Conservation (phyloP, 1,140 invertebrate genomes). For the Solenopsis invicta region DNA sequence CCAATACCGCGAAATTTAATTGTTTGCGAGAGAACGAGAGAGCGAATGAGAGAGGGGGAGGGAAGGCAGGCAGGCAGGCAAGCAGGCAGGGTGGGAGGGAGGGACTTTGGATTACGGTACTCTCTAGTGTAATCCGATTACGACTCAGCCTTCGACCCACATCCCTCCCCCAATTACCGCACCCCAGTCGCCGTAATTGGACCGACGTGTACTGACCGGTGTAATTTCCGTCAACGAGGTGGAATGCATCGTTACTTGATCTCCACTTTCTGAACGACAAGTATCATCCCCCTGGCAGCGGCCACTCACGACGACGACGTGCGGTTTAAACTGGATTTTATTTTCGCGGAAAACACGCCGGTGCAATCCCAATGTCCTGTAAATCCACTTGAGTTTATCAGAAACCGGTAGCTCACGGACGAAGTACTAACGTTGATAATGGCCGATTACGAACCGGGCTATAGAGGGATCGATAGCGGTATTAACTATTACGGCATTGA, state of each 20-base stretch:
- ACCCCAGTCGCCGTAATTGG: slow-evolving; percentile 50
- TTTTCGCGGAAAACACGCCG: slow-evolving; percentile 24
- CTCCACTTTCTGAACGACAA: slow-evolving; percentile 44
- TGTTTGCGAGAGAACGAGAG: slow-evolving; percentile 1
- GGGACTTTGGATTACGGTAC: slow-evolving; percentile 52
- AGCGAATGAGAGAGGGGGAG: neutral
- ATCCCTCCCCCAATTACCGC: slow-evolving; percentile 41
- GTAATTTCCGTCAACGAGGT: slow-evolving; percentile 64
- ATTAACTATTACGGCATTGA: slow-evolving; percentile 35
- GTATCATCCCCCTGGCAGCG: neutral
- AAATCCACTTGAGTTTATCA: slow-evolving; percentile 27
- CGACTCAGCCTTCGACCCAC: slow-evolving; percentile 43
- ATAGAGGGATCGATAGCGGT: slow-evolving; percentile 25
- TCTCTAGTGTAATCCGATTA: slow-evolving; percentile 65
- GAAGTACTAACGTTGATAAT: slow-evolving; percentile 44
- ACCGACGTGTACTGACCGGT: slow-evolving; percentile 61
- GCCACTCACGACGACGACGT: slow-evolving; percentile 21
- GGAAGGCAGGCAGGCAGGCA: too few species aligned
- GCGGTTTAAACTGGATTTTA: slow-evolving; percentile 49
- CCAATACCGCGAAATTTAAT: slow-evolving; percentile 59
- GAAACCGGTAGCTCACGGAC: slow-evolving; percentile 28
- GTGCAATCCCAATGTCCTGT: neutral
- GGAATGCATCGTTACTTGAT: slow-evolving; percentile 59
- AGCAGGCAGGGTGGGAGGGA: neutral
- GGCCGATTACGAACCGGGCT: slow-evolving; percentile 15